Evolutionary conservation across 1,140 invertebrate species (phyloP).

Genomic region (Trichonephila clavipes): DNA sequence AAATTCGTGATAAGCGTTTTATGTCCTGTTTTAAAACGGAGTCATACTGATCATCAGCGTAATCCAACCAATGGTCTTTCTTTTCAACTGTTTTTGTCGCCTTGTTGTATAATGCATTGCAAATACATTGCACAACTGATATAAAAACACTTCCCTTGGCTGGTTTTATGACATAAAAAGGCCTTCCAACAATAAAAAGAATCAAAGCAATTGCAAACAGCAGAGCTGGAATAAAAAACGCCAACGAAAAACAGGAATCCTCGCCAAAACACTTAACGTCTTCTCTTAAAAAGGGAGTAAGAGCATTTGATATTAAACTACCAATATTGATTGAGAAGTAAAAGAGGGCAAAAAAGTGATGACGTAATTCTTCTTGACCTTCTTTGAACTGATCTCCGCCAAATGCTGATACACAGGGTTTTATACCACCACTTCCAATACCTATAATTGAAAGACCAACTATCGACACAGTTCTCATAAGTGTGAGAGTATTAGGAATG

Average conservation of each 20-base stretch:
- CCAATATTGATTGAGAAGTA: constrained; percentile 81
- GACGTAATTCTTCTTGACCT: constrained; percentile 78
- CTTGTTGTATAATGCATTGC: constrained; percentile 73
- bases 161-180: constrained; percentile 88
- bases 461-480: constrained; percentile 83
- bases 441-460: constrained; percentile 89
- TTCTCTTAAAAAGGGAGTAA: constrained; percentile 63
- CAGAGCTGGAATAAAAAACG: constrained; percentile 80
- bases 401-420: constrained; percentile 97
- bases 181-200: constrained; percentile 90
- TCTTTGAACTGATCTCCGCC: constrained; percentile 96
- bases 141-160: constrained; percentile 91
- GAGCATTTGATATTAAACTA: constrained; percentile 80
- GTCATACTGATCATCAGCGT: constrained; percentile 87
- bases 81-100: constrained; percentile 80
- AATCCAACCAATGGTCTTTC: constrained; percentile 89
- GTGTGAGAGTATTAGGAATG: neutral
- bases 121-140: constrained; percentile 88
- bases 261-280: constrained; percentile 80
- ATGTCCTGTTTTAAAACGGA: constrained; percentile 87
- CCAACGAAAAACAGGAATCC: constrained; percentile 80
- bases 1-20: constrained; percentile 87
- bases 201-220: constrained; percentile 80
- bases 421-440: constrained; percentile 96
- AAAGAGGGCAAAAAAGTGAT: constrained; percentile 79